Percentiles rank a stretch among this genome's conserved stretches.
These are phyloP conservation scores for Drosophila pruinosa DNA, from an alignment of 1,140 invertebrate genomes.

Conservation along the genomic window DNA sequence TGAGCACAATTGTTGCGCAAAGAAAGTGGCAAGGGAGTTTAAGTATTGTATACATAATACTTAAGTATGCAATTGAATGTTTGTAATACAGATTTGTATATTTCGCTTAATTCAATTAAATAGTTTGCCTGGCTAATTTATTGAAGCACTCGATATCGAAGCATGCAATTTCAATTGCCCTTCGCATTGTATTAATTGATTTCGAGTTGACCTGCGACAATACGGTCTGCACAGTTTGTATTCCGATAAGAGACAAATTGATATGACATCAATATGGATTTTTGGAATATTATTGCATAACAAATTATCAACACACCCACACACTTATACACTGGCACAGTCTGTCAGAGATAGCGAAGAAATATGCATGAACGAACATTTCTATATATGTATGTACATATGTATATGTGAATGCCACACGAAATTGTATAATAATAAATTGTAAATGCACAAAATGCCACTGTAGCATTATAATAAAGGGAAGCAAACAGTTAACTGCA, in stretches of 20 bases:
- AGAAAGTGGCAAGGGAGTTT: neutral
- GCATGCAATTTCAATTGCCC: constrained; percentile 7
- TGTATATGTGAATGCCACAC: constrained; percentile 9
- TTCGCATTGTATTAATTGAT: constrained; percentile 36
- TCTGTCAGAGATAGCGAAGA: neutral
- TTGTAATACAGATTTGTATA: constrained; percentile 28
- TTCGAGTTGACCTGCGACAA: constrained; percentile 18
- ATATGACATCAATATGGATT: constrained; percentile 36
- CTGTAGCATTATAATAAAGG: constrained; percentile 46
- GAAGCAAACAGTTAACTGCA: constrained; percentile 20
- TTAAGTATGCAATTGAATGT: neutral
- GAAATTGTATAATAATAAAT: constrained; percentile 48
- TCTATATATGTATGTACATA: neutral
- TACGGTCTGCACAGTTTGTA: constrained; percentile 19
- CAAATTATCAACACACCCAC: constrained; percentile 44
- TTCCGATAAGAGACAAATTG: constrained; percentile 33
- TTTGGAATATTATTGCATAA: constrained; percentile 40
- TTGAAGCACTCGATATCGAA: constrained; percentile 21
- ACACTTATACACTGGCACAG: neutral
- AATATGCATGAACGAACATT: too few relatives aligned
- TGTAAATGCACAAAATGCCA: constrained; percentile 60
- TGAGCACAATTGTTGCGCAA: neutral
- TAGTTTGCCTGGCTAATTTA: constrained; percentile 34
- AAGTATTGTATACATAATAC: neutral
- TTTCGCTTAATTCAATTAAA: constrained; percentile 40